Evolutionary conservation across 1,140 invertebrate genomes (phyloP), one percentile per base, ranked within the genome.

Genomic region (Pristionchus pacificus): DNA sequence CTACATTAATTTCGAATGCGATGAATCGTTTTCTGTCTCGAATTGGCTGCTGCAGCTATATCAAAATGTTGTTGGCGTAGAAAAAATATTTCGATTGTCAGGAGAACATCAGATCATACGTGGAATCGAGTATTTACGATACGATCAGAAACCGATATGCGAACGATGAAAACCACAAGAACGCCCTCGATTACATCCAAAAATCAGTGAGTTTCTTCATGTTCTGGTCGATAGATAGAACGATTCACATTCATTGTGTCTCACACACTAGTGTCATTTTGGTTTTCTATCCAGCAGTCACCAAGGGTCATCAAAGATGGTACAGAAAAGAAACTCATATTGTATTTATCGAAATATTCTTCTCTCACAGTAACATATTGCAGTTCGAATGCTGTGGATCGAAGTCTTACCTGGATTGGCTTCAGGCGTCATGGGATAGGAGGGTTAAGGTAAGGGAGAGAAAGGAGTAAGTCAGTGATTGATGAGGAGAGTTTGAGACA

Each of bases 51-150:
- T 31, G 71, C 71, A 32, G 25, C 68, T 29, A 73, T 70, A 30
- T 55, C 66, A 49, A n/a, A n/a, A n/a, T n/a, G n/a, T n/a, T n/a
- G n/a, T n/a, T n/a, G n/a, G n/a, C n/a, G n/a, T n/a, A n/a, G n/a
- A n/a, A n/a, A n/a, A n/a, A n/a, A n/a, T n/a, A n/a, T n/a, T n/a
- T n/a, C n/a, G n/a, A n/a, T n/a, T n/a, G n/a, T n/a, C 25, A 61
- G 25, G 60, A 61, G 0, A 25, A 6, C 10, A 27, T 25, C 15
- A 66, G 66, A 60, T 38, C 62, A 31, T 73, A 73, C 63, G 62
- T 73, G 38, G 71, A 73, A 25, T 68, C 65, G 38, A 73, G 71
- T 61, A 68, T 73, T 60, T 65, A 73, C 71, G 71, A 73, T 55
- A 73, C 71, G 13, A 68, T 73, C 33, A 27, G 71, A 31, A 73